These are phyloP conservation scores for Synergus itoensis DNA, from an alignment of 2,888 invertebrate genomes.

Conservation along the genomic window DNA sequence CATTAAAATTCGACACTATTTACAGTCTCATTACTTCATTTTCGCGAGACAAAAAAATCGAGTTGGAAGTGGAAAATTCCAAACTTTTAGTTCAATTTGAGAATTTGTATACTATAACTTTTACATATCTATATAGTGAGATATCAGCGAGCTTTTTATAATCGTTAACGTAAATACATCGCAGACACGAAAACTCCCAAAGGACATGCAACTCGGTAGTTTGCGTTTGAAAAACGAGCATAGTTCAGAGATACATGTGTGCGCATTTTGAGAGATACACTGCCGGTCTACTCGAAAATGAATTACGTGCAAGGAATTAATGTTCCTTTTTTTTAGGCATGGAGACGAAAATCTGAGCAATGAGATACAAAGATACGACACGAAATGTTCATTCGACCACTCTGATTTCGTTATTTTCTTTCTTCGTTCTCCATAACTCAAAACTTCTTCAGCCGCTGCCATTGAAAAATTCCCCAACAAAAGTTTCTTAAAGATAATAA, in stretches of 20 bases:
- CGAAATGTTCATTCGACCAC: background rate
- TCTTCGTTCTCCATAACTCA: background rate
- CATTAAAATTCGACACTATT: no score
- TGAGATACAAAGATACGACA: background rate
- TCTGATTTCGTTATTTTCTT: background rate
- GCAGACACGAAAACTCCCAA: slow-evolving; percentile 14
- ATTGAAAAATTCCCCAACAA: background rate
- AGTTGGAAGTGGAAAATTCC: no score
- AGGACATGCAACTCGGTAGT: slow-evolving; percentile 32
- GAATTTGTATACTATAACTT: no score
- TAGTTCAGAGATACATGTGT: slow-evolving; percentile 17
- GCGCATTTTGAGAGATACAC: background rate
- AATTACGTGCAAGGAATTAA: slow-evolving; percentile 25
- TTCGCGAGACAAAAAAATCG: no score
- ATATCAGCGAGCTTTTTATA: background rate
- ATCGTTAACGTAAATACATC: background rate
- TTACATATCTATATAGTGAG: background rate
- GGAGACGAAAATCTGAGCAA: background rate
- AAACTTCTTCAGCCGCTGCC: background rate
- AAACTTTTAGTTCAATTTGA: no score
- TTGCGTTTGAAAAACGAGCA: slow-evolving; percentile 25
- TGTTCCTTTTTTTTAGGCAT: background rate
- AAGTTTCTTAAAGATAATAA: background rate
- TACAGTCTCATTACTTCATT: no score
- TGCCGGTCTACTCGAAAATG: slow-evolving; percentile 24